These are phyloP conservation scores for Leptopilina syphax DNA, from an alignment of 2,888 invertebrate genomes.

Conservation along the genomic window DNA sequence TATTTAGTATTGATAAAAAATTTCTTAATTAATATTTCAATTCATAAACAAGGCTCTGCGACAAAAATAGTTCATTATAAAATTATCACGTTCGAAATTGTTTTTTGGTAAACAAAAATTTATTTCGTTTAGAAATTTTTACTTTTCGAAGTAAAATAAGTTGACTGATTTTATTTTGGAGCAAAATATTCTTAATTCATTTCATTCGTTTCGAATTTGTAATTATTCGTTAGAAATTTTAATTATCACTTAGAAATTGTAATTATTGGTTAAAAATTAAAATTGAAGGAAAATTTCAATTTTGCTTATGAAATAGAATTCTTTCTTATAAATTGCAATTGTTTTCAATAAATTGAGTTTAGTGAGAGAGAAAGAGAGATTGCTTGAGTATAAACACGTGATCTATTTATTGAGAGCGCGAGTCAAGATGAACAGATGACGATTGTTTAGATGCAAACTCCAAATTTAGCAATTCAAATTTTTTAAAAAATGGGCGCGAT, in stretches of 20 bases:
- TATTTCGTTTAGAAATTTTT: too few species aligned
- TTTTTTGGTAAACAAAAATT: too few species aligned
- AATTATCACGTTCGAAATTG: not conserved
- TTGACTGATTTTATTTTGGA: too few species aligned
- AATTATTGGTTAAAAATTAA: too few species aligned
- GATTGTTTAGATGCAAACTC: slow-evolving; percentile 15
- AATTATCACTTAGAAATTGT: too few species aligned
- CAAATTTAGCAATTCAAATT: slow-evolving; percentile 47
- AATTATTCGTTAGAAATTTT: too few species aligned
- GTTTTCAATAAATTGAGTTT: not conserved
- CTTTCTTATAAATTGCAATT: not conserved
- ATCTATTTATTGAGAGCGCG: not conserved
- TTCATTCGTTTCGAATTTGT: too few species aligned
- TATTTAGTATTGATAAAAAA: not conserved
- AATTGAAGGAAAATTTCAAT: too few species aligned
- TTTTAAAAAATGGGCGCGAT: slow-evolving; percentile 45
- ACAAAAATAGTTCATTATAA: not conserved
- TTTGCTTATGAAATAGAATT: too few species aligned
- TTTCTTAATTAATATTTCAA: slow-evolving; percentile 6
- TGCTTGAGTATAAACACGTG: too few species aligned
- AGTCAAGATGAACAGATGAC: not conserved
- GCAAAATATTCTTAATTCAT: too few species aligned
- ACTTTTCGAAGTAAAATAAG: too few species aligned
- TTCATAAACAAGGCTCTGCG: not conserved
- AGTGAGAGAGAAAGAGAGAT: not conserved